phyloP scores from a whole-genome alignment of 2,797 vertebrate species.

The Phalloptychus januarius region DNA sequence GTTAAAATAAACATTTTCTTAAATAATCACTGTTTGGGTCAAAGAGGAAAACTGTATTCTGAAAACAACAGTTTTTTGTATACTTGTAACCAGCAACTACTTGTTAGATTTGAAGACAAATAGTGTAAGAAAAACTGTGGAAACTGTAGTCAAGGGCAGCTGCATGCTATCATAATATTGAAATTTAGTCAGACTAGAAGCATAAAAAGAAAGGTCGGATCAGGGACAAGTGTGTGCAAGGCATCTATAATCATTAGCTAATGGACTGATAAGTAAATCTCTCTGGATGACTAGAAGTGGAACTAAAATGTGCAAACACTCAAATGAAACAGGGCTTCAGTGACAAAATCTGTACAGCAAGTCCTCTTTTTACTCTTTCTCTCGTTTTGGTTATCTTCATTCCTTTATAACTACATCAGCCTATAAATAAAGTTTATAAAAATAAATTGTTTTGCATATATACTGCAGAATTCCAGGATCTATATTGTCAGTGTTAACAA shows the following conservation, averaged over 20 bases:
- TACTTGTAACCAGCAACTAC: constrained; percentile 40
- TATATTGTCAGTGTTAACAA: background rate
- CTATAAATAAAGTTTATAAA: no score
- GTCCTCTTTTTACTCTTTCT: background rate
- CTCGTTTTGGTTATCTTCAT: background rate
- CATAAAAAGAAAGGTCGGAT: constrained; percentile 28
- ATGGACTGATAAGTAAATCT: constrained; percentile 75
- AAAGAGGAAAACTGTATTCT: constrained; percentile 33
- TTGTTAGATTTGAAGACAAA: constrained; percentile 1
- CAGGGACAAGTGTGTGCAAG: constrained; percentile 34
- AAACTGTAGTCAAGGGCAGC: constrained; percentile 22
- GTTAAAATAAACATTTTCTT: background rate
- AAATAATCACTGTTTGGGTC: constrained; percentile 10
- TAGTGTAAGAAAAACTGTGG: background rate
- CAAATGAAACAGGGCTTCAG: background rate
- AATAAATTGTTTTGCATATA: background rate
- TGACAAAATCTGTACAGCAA: background rate
- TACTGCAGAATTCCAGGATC: background rate
- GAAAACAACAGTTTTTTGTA: constrained; percentile 22
- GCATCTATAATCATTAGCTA: constrained; percentile 72
- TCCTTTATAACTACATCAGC: background rate
- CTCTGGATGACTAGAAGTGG: constrained; percentile 35
- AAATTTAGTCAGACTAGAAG: constrained; percentile 13
- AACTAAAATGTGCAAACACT: constrained; percentile 52
- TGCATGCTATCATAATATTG: constrained; percentile 37